Percentiles rank a stretch among this genome's conserved stretches.
These are phyloP conservation scores for Dione juno DNA, from an alignment of 2,888 invertebrate genomes.

Conservation along the genomic window DNA sequence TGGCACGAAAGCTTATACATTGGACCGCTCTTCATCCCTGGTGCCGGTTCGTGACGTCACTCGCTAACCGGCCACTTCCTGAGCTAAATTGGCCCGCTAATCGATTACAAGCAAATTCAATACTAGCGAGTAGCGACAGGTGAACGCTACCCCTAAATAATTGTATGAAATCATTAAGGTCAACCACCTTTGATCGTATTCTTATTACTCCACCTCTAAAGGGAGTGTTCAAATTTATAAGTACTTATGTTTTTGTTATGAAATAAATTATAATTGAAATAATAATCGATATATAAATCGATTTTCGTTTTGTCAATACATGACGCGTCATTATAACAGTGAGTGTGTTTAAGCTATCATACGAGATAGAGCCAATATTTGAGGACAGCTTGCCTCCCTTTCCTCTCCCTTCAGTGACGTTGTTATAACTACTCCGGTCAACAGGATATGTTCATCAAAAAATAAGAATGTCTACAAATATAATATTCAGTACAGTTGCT, in stretches of 20 bases:
- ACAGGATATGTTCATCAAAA: too few species aligned
- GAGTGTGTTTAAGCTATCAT: not conserved
- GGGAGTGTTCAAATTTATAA: too few species aligned
- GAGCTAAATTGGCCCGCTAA: conserved; percentile 54
- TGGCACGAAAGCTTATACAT: conserved; percentile 19
- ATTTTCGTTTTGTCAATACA: not conserved
- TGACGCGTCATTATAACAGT: not conserved
- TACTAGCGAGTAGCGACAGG: conserved; percentile 45
- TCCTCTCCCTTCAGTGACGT: too few species aligned
- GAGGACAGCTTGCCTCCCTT: too few species aligned
- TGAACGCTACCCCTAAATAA: conserved; percentile 35
- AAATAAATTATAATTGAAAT: not conserved
- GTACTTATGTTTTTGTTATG: not conserved
- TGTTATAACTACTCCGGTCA: too few species aligned
- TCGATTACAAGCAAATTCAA: conserved; percentile 51
- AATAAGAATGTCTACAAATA: too few species aligned
- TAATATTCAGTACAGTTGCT: too few species aligned
- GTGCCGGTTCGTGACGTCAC: conserved; percentile 58
- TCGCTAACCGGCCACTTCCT: conserved; percentile 62
- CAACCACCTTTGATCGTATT: conserved; percentile 26
- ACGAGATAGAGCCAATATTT: too few species aligned
- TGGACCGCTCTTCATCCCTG: conserved; percentile 34
- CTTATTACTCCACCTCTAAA: not conserved
- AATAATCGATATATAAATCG: not conserved
- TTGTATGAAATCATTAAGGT: conserved; percentile 29